Conservation (phyloP, 92 coral and sea anemone species). For the Epizoanthus ramosus region DNA sequence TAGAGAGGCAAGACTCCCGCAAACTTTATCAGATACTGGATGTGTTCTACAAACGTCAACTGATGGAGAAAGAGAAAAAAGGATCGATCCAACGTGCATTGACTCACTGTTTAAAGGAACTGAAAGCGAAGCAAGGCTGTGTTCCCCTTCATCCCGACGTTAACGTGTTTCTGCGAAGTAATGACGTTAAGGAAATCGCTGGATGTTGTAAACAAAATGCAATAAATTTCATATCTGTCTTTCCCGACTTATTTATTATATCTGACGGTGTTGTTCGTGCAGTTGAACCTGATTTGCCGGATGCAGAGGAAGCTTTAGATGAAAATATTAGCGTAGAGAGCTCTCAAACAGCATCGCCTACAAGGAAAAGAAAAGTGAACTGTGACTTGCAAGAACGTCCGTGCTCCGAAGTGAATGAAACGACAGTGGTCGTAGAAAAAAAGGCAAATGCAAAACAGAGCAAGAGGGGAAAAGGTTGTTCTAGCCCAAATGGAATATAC, state of each 20-base stretch:
- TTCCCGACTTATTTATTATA: conserved; percentile 29
- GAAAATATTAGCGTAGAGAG: not conserved
- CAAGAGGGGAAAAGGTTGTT: not conserved
- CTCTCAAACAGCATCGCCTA: not conserved
- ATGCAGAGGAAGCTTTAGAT: not conserved
- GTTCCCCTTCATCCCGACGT: not conserved
- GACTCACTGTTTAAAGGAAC: conserved; percentile 1
- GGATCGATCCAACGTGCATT: not conserved
- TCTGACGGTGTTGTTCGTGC: conserved; percentile 18
- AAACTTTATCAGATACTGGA: conserved; percentile 18
- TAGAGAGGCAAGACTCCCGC: conserved; percentile 31
- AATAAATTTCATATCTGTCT: conserved; percentile 13
- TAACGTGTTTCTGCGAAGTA: not conserved
- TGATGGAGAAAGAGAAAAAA: not conserved
- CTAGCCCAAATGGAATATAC: not conserved
- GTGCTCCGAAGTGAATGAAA: not conserved
- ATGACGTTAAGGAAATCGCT: not conserved
- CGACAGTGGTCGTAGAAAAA: not conserved
- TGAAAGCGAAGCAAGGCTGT: not conserved
- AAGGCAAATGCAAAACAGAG: not conserved
- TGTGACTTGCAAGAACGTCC: not conserved
- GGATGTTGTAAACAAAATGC: conserved; percentile 2
- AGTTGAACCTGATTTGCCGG: not conserved
- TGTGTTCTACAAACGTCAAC: not conserved
- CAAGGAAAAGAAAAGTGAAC: not conserved